phyloP scores from a whole-genome alignment of 2,888 invertebrate species.

The Eilema caniola region DNA sequence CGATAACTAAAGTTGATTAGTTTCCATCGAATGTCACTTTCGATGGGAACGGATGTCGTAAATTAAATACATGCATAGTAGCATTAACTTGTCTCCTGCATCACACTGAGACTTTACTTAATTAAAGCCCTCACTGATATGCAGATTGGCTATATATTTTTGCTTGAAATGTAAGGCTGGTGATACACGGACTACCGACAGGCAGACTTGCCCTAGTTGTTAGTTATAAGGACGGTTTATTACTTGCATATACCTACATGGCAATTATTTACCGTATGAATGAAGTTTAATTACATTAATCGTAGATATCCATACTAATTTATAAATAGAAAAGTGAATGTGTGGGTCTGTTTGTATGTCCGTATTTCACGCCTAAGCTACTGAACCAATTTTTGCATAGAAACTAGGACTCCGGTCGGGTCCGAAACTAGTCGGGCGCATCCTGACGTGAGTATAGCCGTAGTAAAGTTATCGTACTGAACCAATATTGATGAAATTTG shows the following conservation, averaged over 20 bases:
- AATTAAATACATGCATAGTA: constrained; percentile 34
- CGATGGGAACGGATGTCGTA: constrained; percentile 42
- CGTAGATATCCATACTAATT: no score
- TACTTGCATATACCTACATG: neutral
- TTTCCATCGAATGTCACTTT: constrained; percentile 43
- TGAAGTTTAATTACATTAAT: neutral
- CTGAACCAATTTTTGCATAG: no score
- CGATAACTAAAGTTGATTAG: constrained; percentile 21
- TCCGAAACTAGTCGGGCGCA: no score
- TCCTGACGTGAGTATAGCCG: no score
- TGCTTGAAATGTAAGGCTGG: constrained; percentile 1
- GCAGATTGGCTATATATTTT: constrained; percentile 28
- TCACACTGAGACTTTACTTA: constrained; percentile 45
- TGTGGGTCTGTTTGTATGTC: no score
- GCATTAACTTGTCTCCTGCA: constrained; percentile 46
- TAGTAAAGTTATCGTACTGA: no score
- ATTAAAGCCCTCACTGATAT: constrained; percentile 42
- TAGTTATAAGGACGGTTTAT: neutral
- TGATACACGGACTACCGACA: neutral
- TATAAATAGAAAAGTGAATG: no score
- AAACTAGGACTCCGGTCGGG: no score
- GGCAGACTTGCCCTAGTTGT: neutral
- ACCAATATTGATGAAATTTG: no score
- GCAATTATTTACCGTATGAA: neutral
- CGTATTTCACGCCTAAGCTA: no score